phyloP scores from a whole-genome alignment of 2,797 vertebrate species.

The Caiman crocodilus region DNA sequence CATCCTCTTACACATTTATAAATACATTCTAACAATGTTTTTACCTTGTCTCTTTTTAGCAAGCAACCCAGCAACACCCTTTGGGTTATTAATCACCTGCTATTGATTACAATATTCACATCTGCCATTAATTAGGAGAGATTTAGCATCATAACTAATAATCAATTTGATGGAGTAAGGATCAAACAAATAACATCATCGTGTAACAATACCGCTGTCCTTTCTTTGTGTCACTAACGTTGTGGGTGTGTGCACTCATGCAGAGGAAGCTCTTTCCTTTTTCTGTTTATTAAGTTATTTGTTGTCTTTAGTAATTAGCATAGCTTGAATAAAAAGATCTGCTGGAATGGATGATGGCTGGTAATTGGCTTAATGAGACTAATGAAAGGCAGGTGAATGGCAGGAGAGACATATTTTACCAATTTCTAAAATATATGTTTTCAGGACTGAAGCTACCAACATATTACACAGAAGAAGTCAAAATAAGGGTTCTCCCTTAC shows the following conservation, averaged over 20 bases:
- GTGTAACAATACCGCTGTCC: neutral
- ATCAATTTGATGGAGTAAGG: neutral
- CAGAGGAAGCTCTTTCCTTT: neutral
- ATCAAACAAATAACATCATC: neutral
- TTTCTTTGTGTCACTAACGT: neutral
- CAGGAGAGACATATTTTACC: neutral
- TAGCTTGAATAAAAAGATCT: neutral
- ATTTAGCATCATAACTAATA: rapidly evolving
- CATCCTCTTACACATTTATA: neutral
- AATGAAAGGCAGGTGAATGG: neutral
- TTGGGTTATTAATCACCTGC: neutral
- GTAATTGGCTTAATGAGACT: neutral
- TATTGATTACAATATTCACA: rapidly evolving
- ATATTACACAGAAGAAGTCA: neutral
- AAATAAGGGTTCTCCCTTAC: neutral
- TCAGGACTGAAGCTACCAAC: neutral
- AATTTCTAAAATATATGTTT: neutral
- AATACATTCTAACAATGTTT: neutral
- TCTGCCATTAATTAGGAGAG: neutral
- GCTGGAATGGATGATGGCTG: neutral
- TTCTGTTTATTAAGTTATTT: rapidly evolving
- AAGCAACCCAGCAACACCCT: neutral
- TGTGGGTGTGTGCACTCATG: neutral
- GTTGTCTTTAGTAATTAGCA: neutral
- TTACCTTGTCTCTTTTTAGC: neutral